Conservation (phyloP, 2,113 vertebrate genomes). For the Scolopax mira region DNA sequence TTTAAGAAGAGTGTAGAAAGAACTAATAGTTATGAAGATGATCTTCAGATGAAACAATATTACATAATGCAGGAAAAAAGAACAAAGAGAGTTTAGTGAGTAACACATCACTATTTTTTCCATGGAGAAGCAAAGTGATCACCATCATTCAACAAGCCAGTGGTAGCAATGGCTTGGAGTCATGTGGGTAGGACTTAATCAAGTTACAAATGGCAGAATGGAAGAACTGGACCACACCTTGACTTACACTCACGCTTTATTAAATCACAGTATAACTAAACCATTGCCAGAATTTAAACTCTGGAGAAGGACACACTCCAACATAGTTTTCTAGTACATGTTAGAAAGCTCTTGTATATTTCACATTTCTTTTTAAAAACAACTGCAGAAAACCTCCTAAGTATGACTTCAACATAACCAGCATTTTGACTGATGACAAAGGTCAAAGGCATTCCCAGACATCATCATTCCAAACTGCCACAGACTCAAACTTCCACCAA, state of each 20-base stretch:
- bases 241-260: background rate
- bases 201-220: background rate
- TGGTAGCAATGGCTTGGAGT: background rate
- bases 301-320: background rate
- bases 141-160: background rate
- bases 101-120: background rate
- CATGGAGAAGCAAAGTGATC: background rate
- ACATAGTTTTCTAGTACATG: accelerated
- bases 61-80: background rate
- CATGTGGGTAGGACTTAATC: background rate
- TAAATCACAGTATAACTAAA: background rate
- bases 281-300: background rate
- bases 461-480: accelerated
- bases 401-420: background rate
- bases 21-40: background rate
- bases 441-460: background rate
- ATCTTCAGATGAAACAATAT: background rate
- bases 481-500: background rate
- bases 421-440: background rate
- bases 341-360: accelerated
- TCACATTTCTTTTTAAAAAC: background rate
- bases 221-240: background rate
- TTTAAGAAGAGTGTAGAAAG: background rate
- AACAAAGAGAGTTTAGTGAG: background rate
- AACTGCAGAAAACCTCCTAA: background rate